phyloP scores from a whole-genome alignment of 2,888 invertebrate genomes.

The Polyommatus icarus region DNA sequence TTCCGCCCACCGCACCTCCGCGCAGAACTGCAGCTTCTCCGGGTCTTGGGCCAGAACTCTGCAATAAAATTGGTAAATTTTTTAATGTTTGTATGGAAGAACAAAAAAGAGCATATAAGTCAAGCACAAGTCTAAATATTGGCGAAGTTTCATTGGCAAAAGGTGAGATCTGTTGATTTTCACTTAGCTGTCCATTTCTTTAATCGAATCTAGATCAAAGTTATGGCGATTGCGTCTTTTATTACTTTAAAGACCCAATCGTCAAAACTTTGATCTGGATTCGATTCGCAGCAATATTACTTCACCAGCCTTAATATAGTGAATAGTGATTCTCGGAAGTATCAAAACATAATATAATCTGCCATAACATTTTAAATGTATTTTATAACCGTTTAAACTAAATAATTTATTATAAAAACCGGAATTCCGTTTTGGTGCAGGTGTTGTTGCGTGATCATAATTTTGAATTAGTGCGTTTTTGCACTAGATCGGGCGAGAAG shows the following conservation, averaged over 20 bases:
- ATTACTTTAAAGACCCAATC: too few relatives aligned
- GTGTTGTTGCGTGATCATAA: background rate
- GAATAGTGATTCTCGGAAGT: background rate
- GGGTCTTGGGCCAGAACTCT: constrained; percentile 87
- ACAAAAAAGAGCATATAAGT: too few relatives aligned
- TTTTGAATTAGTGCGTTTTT: constrained; percentile 14
- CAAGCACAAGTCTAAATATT: too few relatives aligned
- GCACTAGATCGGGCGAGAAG: background rate
- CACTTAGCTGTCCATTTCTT: too few relatives aligned
- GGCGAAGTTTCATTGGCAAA: too few relatives aligned
- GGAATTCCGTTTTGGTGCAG: constrained; percentile 9
- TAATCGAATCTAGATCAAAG: too few relatives aligned
- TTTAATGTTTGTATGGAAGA: background rate
- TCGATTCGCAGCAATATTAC: too few relatives aligned
- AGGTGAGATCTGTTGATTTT: too few relatives aligned
- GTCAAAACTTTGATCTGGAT: too few relatives aligned
- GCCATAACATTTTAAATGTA: background rate
- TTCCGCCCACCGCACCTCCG: constrained; percentile 85
- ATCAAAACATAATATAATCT: background rate
- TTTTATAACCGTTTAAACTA: background rate
- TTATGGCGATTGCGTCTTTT: too few relatives aligned
- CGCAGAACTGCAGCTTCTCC: constrained; percentile 87
- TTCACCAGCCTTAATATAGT: background rate
- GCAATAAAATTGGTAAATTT: constrained; percentile 37
- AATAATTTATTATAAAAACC: constrained; percentile 12